A percentile compares a stretch with the other conserved stretches of the same genome.
Evolutionary conservation across 2,113 vertebrate species (phyloP).

Genomic region (Bungarus multicinctus): DNA sequence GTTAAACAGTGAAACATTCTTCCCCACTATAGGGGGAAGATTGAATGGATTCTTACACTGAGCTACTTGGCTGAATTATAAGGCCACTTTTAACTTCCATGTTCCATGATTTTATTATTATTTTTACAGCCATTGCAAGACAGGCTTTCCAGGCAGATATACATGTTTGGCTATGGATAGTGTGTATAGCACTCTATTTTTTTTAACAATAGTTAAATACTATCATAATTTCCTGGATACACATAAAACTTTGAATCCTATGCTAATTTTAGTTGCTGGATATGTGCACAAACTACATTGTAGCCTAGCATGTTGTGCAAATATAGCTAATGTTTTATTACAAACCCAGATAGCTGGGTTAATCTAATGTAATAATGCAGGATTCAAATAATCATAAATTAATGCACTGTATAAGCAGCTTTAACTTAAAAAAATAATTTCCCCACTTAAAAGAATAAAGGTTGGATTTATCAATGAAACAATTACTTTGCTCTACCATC

Average conservation of each 20-base stretch:
- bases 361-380: neutral
- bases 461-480: neutral
- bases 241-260: neutral
- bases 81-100: neutral
- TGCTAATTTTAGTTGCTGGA: neutral
- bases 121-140: neutral
- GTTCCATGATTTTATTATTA: neutral
- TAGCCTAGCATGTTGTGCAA: neutral
- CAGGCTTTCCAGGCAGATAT: neutral
- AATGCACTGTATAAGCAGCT: neutral
- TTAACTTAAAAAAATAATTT: neutral
- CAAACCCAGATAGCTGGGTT: neutral
- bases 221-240: neutral
- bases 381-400: neutral
- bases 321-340: neutral
- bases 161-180: neutral
- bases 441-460: neutral
- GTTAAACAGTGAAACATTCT: neutral
- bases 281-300: neutral
- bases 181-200: neutral
- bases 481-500: neutral
- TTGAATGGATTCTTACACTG: neutral
- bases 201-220: neutral
- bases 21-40: neutral
- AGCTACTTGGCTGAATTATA: neutral